Conservation (phyloP, 2,113 vertebrate species). For the Periophthalmodon schlosseri region DNA sequence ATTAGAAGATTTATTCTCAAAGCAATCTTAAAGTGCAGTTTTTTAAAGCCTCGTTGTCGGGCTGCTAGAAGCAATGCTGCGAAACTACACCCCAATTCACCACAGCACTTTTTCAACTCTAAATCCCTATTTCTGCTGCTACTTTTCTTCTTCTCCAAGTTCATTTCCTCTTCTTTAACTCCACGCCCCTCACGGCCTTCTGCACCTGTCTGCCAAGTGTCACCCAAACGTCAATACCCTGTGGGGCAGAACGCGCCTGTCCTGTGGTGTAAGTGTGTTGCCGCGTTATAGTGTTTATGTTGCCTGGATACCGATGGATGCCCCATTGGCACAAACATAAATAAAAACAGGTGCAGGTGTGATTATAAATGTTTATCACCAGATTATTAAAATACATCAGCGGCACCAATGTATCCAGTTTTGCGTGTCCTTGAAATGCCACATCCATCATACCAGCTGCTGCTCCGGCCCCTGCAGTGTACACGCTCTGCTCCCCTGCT, state of each 20-base stretch:
- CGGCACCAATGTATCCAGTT: no score
- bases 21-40: no score
- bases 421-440: slow-evolving; percentile 6
- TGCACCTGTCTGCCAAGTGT: slow-evolving; percentile 54
- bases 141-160: slow-evolving; percentile 8
- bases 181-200: slow-evolving; percentile 37
- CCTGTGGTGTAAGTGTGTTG: slow-evolving; percentile 2
- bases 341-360: slow-evolving; percentile 30
- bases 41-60: no score
- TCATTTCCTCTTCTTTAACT: slow-evolving; percentile 20
- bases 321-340: slow-evolving; percentile 56
- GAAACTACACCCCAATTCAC: no score
- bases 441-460: slow-evolving; percentile 65
- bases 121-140: not conserved
- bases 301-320: slow-evolving; percentile 21
- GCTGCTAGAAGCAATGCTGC: no score
- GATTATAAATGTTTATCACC: no score
- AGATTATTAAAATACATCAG: no score
- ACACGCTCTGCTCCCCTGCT: slow-evolving; percentile 29
- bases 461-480: slow-evolving; percentile 31
- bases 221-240: slow-evolving; percentile 40
- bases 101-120: not conserved
- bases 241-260: slow-evolving; percentile 16
- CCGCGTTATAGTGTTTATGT: not conserved
- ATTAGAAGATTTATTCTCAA: no score